These are phyloP conservation scores for Penaeus vannamei DNA, from an alignment of 1,140 invertebrate species.

Conservation along the genomic window DNA sequence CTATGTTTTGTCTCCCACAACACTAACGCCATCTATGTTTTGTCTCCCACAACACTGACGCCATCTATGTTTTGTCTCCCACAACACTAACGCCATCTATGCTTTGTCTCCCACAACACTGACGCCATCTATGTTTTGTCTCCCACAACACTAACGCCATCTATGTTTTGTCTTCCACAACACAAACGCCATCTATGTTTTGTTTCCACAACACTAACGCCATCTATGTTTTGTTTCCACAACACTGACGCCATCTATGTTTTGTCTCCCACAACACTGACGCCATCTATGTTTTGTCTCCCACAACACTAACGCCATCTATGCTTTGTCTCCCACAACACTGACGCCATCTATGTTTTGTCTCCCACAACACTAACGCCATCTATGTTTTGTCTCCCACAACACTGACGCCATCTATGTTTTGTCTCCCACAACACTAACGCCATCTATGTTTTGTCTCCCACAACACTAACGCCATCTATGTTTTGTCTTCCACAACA, in stretches of 20 bases:
- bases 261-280: slow-evolving; percentile 77
- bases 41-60: too few relatives aligned
- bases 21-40: background rate
- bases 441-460: slow-evolving; percentile 67
- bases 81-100: slow-evolving; percentile 76
- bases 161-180: slow-evolving; percentile 72
- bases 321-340: background rate
- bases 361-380: slow-evolving; percentile 77
- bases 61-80: slow-evolving; percentile 69
- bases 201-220: too few relatives aligned
- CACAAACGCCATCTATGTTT: slow-evolving; percentile 73
- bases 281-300: background rate
- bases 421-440: background rate
- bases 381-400: background rate
- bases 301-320: too few relatives aligned
- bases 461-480: slow-evolving; percentile 76
- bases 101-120: background rate
- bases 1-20: background rate
- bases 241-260: background rate
- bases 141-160: too few relatives aligned
- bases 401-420: too few relatives aligned
- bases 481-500: background rate
- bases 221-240: background rate
- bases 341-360: slow-evolving; percentile 51
- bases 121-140: background rate